Base-by-base conservation (phyloP, 2,113 vertebrate genomes). In the Laticauda laticaudata region DNA sequence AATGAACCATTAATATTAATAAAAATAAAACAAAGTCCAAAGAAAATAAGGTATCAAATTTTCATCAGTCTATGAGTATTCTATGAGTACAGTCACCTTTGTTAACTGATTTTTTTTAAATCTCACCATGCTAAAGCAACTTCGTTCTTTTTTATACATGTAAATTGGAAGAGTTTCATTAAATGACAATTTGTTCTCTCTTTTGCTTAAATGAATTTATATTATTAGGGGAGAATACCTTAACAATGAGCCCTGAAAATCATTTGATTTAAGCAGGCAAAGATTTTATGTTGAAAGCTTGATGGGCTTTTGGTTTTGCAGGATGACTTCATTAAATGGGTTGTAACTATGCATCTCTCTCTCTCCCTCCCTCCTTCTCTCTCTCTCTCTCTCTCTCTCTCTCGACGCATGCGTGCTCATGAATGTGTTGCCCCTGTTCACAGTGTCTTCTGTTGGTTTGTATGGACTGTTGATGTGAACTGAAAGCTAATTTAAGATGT, bases 271-370 rank as follows among this genome's bases (percentile, higher is more conserved):
- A 93, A 53, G 51, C 91, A 95, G 86, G 93, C 95, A 94, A n/a
- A 48, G 88, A 88, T 92, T 96, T 95, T 96, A 96, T 93, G 87
- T 90, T 92, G 93, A 85, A 94, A 75, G 12, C 91, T 96, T 95
- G 95, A 94, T 2, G 0, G 92, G 91, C 89, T 94, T 95, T 95
- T 95, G 61, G 23, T 86, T 95, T 96, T 96, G 86, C 95, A 95
- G 69, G 94, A 95, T 93, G 94, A 94, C 53, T 96, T 97, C 93
- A 96, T 94, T 96, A 95, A 96, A 96, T 93, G 45, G n/a, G 93
- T 93, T 94, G 56, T 95, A 96, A 95, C 56, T 45, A 92, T 94
- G 92, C 20, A 56, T 56, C 3, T 5, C 5, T 21, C 18, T 56
- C 20, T 21, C 20, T 56, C 55, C 20, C 20, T 56, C 55, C 15